Evolutionary conservation across 2,888 invertebrate genomes (phyloP).

Genomic region (Dusona sp.): DNA sequence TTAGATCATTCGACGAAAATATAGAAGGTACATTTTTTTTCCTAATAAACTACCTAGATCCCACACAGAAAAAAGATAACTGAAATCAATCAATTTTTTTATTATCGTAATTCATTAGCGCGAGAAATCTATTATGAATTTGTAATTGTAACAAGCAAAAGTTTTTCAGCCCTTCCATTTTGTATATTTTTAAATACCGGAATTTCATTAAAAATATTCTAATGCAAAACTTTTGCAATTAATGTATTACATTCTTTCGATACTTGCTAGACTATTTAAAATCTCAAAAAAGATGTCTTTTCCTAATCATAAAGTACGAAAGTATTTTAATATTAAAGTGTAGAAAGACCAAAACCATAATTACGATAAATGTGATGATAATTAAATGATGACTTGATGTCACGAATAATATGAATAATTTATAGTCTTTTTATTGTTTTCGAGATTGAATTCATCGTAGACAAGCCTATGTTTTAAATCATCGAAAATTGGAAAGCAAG

Average conservation of each 20-base stretch:
- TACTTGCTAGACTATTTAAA: background rate
- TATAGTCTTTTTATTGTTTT: background rate
- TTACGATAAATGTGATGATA: background rate
- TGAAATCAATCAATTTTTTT: background rate
- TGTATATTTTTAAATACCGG: background rate
- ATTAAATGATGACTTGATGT: background rate
- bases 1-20: background rate
- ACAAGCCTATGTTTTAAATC: background rate
- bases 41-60: background rate
- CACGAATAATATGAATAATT: background rate
- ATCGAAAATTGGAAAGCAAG: background rate
- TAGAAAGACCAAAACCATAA: background rate
- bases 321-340: background rate
- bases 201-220: background rate
- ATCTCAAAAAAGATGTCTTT: background rate
- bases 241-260: too few species aligned
- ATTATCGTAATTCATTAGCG: background rate
- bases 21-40: background rate
- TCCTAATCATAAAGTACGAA: too few species aligned
- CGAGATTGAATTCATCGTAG: background rate
- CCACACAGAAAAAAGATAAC: background rate
- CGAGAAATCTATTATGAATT: background rate
- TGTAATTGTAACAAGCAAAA: background rate
- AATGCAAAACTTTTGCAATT: too few species aligned
- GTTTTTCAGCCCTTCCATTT: background rate